Percentiles rank a stretch among this genome's conserved stretches.
Evolutionary conservation across 2,888 invertebrate species (phyloP).

Genomic region (Oithona nana): DNA sequence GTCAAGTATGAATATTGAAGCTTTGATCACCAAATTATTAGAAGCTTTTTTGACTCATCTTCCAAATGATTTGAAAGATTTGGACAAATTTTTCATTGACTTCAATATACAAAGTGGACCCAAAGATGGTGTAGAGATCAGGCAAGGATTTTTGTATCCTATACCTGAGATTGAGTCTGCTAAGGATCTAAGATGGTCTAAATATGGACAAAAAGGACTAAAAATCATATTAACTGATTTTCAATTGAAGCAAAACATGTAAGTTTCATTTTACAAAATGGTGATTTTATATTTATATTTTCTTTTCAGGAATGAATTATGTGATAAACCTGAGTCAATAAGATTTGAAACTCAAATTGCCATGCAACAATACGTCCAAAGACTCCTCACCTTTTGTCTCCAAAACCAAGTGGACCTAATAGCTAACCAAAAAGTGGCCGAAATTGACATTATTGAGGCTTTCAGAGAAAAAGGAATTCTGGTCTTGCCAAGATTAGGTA

Average conservation of each 20-base stretch:
- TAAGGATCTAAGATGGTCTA: not conserved
- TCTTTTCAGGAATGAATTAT: no score
- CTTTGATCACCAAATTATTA: not conserved
- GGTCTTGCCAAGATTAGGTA: not conserved
- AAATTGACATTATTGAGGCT: not conserved
- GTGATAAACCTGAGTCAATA: no score
- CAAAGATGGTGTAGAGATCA: not conserved
- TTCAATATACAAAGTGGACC: not conserved
- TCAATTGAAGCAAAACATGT: no score
- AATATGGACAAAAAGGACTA: not conserved
- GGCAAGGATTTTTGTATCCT: not conserved
- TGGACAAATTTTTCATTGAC: not conserved
- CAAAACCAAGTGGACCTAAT: not conserved
- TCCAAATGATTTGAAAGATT: not conserved
- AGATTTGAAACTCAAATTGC: no score
- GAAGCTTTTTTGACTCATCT: not conserved
- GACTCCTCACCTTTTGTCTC: not conserved
- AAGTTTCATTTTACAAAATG: no score
- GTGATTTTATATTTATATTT: no score
- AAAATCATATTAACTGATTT: not conserved
- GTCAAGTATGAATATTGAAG: no score
- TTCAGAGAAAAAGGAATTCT: not conserved
- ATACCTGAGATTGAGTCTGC: not conserved
- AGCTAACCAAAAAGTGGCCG: not conserved
- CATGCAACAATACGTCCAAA: not conserved